phyloP scores from a whole-genome alignment of 2,113 vertebrate genomes.

The Nesoenas mayeri region DNA sequence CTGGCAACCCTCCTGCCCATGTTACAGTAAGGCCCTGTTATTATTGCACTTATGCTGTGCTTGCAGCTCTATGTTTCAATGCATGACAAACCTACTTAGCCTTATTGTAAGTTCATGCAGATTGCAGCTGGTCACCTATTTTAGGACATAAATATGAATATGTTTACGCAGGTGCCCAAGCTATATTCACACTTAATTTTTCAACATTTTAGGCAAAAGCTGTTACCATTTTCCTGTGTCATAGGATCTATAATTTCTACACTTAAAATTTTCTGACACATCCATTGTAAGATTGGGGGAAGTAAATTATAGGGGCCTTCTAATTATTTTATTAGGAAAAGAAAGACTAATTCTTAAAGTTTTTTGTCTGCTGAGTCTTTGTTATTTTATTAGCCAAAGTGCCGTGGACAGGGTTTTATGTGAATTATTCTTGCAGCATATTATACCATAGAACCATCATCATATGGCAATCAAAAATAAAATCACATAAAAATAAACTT shows the following conservation, averaged over 20 bases:
- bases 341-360: not conserved
- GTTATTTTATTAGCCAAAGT: conserved; percentile 25
- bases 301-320: conserved; percentile 6
- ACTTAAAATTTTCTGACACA: not conserved
- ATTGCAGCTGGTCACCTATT: conserved; percentile 37
- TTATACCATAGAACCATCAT: conserved; percentile 43
- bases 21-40: conserved; percentile 2
- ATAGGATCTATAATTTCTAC: not conserved
- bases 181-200: not conserved
- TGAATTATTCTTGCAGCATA: conserved; percentile 6
- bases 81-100: conserved; percentile 57
- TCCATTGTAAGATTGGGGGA: not conserved
- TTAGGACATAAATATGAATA: not conserved
- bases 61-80: not conserved
- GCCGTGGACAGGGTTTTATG: conserved; percentile 26
- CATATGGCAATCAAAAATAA: conserved; percentile 63
- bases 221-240: not conserved
- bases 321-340: conserved; percentile 20
- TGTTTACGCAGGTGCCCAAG: not conserved
- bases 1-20: not conserved
- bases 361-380: conserved; percentile 30
- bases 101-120: conserved; percentile 27
- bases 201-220: not conserved
- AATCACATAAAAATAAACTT: conserved; percentile 48
- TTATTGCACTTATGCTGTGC: not conserved